A percentile compares a stretch with the other conserved stretches of the same genome.
These are phyloP conservation scores for Andrena flavipes DNA, from an alignment of 2,888 invertebrate species.

Conservation along the genomic window DNA sequence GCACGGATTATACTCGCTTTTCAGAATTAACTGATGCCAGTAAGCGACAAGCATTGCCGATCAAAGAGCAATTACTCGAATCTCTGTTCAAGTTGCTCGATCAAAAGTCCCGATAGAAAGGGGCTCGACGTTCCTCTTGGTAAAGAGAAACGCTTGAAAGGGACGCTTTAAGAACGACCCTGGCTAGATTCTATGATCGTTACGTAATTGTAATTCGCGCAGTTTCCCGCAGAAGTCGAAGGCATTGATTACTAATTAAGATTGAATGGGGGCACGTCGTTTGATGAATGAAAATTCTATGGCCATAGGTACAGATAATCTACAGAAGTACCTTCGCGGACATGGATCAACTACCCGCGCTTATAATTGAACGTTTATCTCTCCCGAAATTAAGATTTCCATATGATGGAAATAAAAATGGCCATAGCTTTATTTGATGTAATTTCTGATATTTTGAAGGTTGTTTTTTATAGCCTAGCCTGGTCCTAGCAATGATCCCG, in stretches of 20 bases:
- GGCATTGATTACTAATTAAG: neutral
- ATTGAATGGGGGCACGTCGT: neutral
- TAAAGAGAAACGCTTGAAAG: slow-evolving; percentile 15
- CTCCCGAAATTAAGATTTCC: too few species aligned
- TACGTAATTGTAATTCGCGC: neutral
- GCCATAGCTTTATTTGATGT: too few species aligned
- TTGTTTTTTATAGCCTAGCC: too few species aligned
- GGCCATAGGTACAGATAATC: neutral
- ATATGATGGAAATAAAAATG: too few species aligned
- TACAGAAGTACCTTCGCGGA: neutral
- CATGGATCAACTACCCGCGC: neutral
- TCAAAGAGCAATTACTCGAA: slow-evolving; percentile 43
- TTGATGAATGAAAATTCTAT: neutral
- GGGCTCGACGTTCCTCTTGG: slow-evolving; percentile 1
- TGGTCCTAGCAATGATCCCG: too few species aligned
- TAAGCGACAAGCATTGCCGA: slow-evolving; percentile 19
- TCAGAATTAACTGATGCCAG: neutral
- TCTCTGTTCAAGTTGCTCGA: slow-evolving; percentile 29
- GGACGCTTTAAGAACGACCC: slow-evolving; percentile 25
- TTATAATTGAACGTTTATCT: neutral
- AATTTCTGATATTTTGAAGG: too few species aligned
- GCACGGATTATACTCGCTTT: neutral
- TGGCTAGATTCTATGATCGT: slow-evolving; percentile 6
- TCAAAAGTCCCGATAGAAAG: slow-evolving; percentile 15
- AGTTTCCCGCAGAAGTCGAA: neutral